Evolutionary conservation across 2,113 vertebrate species (phyloP).

Genomic region (Brachyistius frenatus): DNA sequence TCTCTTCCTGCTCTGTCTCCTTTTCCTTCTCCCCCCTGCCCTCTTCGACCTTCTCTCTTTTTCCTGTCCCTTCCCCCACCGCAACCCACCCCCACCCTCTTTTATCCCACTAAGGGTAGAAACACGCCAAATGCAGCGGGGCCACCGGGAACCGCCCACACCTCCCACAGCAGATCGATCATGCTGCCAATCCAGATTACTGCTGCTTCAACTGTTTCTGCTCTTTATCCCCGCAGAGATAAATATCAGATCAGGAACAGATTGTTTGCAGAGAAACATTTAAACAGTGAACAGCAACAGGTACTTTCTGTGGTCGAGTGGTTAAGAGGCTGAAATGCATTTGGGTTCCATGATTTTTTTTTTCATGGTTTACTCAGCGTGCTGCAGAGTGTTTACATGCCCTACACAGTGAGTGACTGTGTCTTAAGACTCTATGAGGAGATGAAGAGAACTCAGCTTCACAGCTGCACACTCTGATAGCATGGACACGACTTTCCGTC

Average conservation of each 20-base stretch:
- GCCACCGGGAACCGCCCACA: constrained; percentile 67
- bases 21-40: constrained; percentile 60
- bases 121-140: constrained; percentile 77
- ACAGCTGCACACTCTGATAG: constrained; percentile 36
- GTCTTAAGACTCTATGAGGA: constrained; percentile 32
- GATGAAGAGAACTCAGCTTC: constrained; percentile 30
- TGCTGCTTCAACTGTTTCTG: constrained; percentile 39
- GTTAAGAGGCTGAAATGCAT: constrained; percentile 90
- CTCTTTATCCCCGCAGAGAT: constrained; percentile 42
- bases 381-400: constrained; percentile 58
- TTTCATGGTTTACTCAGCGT: constrained; percentile 55
- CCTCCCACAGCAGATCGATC: constrained; percentile 65
- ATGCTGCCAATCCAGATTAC: constrained; percentile 60
- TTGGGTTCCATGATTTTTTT: constrained; percentile 80
- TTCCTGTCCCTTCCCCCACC: constrained; percentile 80
- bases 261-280: constrained; percentile 42
- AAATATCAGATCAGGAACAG: constrained; percentile 27
- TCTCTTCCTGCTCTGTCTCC: constrained; percentile 59
- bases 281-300: constrained; percentile 42
- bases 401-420: constrained; percentile 55
- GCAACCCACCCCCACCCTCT: constrained; percentile 70
- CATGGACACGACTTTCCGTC: constrained; percentile 8
- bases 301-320: constrained; percentile 89
- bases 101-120: constrained; percentile 70
- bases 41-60: constrained; percentile 77